Base-by-base conservation (phyloP, 2,113 vertebrate species). In the Zingel zingel region DNA sequence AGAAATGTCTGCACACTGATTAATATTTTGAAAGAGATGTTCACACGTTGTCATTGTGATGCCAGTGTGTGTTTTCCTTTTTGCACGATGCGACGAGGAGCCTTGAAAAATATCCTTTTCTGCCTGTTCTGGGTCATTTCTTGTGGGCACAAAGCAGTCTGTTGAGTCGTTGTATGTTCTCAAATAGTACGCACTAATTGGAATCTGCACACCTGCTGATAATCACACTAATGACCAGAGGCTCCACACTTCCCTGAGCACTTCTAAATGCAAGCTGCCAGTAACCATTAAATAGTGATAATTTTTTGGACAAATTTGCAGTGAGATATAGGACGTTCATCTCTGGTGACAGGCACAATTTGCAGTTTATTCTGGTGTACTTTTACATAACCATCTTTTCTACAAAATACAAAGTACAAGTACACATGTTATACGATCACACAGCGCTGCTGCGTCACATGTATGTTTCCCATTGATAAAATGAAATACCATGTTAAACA, bases 131-230 rank as follows among this genome's bases (percentile, higher is more conserved):
- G 21, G 21, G 15, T 5, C 5, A 11, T 19, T 50, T 64, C 56
- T 48, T 1, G 25, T 33, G 19, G 36, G 72, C 25, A 43, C 43
- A 27, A 81, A 65, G 50, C 50, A 1, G 27, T 58, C 43, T 53
- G 47, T 65, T 36, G 16, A 43, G 51, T 27, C 5, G 33, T 33
- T 19, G 36, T 47, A 1, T 67, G 68, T 67, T 80, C 61, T 71
- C 48, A 6, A 48, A 21, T 54, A 25, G 4, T 43, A 21, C 11
- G 7, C 47, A 30, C 75, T 84, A 76, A 84, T 80, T 84, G 79
- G 53, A 47, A 54, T 72, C 30, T 71, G 62, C 71, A 75, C 90
- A 92, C 85, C 86, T 89, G 85, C 85, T 87, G 76, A 78, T 82
- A 68, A 77, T 86, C 61, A 65, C 73, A 13, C 70, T 77, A 75